Conservation (phyloP, 1,140 invertebrate genomes). For the Orussus abietinus region DNA sequence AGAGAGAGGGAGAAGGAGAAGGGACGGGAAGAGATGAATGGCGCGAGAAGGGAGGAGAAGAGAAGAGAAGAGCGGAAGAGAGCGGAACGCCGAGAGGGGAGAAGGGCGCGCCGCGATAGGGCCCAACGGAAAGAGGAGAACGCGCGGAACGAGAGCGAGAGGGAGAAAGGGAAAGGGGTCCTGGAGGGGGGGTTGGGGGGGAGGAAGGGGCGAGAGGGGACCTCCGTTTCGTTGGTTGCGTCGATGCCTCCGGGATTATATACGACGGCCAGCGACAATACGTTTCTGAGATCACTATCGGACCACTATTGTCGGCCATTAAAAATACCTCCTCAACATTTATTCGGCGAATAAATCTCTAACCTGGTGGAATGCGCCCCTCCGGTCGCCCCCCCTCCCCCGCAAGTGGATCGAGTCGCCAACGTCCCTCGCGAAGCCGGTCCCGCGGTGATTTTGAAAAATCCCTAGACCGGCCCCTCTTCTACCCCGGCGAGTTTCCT, state of each 20-base stretch:
- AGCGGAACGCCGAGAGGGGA: slow-evolving; percentile 9
- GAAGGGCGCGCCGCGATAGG: slow-evolving; percentile 7
- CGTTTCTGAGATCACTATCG: slow-evolving; percentile 39
- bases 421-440: slow-evolving; percentile 14
- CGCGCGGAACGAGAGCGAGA: slow-evolving; percentile 20
- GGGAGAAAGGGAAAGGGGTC: slow-evolving; percentile 9
- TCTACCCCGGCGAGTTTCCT: too few species aligned
- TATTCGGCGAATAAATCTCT: slow-evolving; percentile 37
- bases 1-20: slow-evolving; percentile 1
- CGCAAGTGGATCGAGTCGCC: slow-evolving; percentile 20
- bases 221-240: slow-evolving; percentile 32
- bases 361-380: slow-evolving; percentile 30
- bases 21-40: not conserved
- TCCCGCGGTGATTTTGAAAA: too few species aligned
- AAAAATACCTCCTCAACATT: slow-evolving; percentile 41
- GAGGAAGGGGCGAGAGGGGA: slow-evolving; percentile 14
- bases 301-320: slow-evolving; percentile 33
- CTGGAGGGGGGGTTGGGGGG: slow-evolving; percentile 6
- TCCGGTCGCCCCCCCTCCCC: slow-evolving; percentile 10
- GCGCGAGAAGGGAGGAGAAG: not conserved
- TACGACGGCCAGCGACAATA: slow-evolving; percentile 37
- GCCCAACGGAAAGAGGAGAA: slow-evolving; percentile 21
- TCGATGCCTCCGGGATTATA: slow-evolving; percentile 42
- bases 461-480: too few species aligned
- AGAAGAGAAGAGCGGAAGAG: slow-evolving; percentile 8